Conservation (phyloP, 53 echinoderm and acorn worm species). For the Pentamera pediparva region DNA sequence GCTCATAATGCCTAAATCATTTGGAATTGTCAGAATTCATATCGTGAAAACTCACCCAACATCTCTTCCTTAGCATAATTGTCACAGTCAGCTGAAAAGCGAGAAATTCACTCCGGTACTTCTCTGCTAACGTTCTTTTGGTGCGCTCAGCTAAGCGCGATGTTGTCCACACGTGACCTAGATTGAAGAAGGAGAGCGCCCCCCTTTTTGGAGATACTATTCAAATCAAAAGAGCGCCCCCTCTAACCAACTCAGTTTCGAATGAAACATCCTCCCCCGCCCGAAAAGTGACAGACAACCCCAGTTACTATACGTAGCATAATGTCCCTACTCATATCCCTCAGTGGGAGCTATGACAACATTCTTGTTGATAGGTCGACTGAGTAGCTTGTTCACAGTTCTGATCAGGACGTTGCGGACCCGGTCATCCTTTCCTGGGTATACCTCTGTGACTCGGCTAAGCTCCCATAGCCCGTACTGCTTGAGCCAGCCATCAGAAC, state of each 20-base stretch:
- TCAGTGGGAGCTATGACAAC: slow-evolving; percentile 43
- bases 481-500: no score
- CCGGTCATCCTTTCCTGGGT: slow-evolving; percentile 44
- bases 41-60: no score
- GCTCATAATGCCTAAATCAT: no score
- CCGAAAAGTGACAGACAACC: neutral
- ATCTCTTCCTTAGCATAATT: no score
- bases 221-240: no score
- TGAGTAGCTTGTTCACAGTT: slow-evolving; percentile 12
- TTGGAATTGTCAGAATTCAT: no score
- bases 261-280: slow-evolving; percentile 20
- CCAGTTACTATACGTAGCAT: neutral
- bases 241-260: no score
- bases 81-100: no score
- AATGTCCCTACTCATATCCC: slow-evolving; percentile 37
- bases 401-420: slow-evolving; percentile 46
- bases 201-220: neutral
- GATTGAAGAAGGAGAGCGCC: neutral
- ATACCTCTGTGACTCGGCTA: slow-evolving; percentile 41
- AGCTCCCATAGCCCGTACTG: slow-evolving; percentile 53
- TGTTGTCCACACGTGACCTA: neutral
- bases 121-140: no score
- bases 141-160: neutral
- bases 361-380: slow-evolving; percentile 39
- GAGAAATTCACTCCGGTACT: no score